Percentiles rank a stretch among this genome's conserved stretches.
These are phyloP conservation scores for Drosophila triauraria DNA, from an alignment of 1,140 invertebrate species.

Conservation along the genomic window DNA sequence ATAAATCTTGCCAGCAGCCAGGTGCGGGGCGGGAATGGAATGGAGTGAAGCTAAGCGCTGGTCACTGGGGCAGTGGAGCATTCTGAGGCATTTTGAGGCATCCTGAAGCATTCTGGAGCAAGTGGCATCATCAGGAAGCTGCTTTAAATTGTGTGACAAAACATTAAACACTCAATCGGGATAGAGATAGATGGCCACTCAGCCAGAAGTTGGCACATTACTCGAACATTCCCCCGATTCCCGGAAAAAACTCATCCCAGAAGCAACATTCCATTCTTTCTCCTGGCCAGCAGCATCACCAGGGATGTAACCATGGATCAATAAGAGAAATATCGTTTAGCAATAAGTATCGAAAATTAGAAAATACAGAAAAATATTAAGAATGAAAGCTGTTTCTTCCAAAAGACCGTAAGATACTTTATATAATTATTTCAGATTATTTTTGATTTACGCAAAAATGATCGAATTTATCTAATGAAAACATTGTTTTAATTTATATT, in stretches of 20 bases:
- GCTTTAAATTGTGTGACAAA: constrained; percentile 73
- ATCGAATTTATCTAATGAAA: too few species aligned
- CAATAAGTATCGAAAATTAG: not conserved
- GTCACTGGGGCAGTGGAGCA: not conserved
- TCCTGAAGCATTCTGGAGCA: not conserved
- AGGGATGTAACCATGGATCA: not conserved
- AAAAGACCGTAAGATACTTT: too few species aligned
- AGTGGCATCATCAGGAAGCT: constrained; percentile 49
- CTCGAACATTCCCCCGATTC: not conserved
- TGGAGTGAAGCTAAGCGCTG: not conserved
- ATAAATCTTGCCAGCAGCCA: constrained; percentile 53
- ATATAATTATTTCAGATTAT: too few species aligned
- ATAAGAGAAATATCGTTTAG: not conserved
- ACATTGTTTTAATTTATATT: too few species aligned
- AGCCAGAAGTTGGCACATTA: constrained; percentile 48
- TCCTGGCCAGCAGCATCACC: not conserved
- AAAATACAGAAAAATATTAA: not conserved
- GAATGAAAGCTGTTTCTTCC: too few species aligned
- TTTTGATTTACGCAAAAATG: too few species aligned
- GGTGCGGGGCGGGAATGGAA: not conserved
- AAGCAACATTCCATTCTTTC: not conserved
- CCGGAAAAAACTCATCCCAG: not conserved
- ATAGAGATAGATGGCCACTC: constrained; percentile 36
- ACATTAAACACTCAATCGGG: constrained; percentile 65
- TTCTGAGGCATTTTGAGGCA: too few species aligned